A percentile compares a stretch with the other conserved stretches of the same genome.
These are phyloP conservation scores for Heliangelus exortis DNA, from an alignment of 2,797 vertebrate genomes.

Conservation along the genomic window DNA sequence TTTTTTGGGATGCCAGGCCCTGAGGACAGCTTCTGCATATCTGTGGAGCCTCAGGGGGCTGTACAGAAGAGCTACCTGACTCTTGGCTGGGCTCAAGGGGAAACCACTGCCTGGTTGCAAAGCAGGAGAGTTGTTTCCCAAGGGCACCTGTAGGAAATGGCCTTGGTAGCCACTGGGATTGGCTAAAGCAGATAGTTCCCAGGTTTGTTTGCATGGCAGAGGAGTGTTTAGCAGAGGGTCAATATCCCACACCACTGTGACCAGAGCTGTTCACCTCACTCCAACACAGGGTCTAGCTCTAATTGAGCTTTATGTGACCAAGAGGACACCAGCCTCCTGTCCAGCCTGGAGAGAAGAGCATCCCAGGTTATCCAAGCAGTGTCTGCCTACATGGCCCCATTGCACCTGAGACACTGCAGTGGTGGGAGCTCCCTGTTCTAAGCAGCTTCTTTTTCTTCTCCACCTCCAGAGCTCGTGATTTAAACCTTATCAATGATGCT, in stretches of 20 bases:
- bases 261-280: neutral
- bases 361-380: neutral
- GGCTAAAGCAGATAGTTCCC: neutral
- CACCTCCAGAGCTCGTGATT: neutral
- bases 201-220: neutral
- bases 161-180: neutral
- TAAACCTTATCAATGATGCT: constrained; percentile 29
- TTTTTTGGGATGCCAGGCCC: neutral
- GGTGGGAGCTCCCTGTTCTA: neutral
- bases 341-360: neutral
- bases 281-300: neutral
- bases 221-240: neutral
- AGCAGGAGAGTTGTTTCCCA: neutral
- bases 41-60: neutral
- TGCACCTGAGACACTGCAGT: neutral
- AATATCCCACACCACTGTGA: fast-evolving
- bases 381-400: neutral
- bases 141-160: neutral
- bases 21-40: neutral
- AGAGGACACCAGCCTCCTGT: neutral
- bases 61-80: neutral
- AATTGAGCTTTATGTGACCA: neutral
- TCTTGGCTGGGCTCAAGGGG: neutral
- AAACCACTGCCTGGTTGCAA: fast-evolving
- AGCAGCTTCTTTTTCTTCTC: neutral